Evolutionary conservation across 2,888 invertebrate species (phyloP).

Genomic region (Empis livida): DNA sequence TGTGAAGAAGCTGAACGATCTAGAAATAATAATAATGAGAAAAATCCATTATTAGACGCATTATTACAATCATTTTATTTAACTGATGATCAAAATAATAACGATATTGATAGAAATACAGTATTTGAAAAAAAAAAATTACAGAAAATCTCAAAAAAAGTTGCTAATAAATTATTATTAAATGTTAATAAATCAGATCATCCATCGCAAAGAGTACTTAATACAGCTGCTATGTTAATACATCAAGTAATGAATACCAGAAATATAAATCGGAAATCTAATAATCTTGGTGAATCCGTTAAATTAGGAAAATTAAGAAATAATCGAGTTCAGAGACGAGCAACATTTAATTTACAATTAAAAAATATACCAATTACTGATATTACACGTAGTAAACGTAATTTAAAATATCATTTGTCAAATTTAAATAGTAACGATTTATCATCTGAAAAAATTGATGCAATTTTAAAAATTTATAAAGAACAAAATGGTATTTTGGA

Average conservation of each 20-base stretch:
- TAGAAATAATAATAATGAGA: neutral
- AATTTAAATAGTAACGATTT: neutral
- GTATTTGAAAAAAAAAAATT: neutral
- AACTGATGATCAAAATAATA: constrained; percentile 1
- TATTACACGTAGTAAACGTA: constrained; percentile 1
- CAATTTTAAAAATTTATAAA: neutral
- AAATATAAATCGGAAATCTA: neutral
- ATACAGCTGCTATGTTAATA: constrained; percentile 10
- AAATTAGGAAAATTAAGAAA: neutral
- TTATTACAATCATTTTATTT: constrained; percentile 9
- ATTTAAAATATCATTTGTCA: neutral
- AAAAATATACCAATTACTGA: constrained; percentile 2
- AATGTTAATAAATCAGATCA: constrained; percentile 7
- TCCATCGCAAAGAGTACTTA: constrained; percentile 11
- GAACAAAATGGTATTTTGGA: neutral
- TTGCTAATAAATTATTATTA: constrained; percentile 2
- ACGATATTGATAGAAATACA: constrained; percentile 2
- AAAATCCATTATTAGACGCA: constrained; percentile 10
- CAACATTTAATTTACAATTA: constrained; percentile 3
- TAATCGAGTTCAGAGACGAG: neutral
- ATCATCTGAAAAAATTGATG: neutral
- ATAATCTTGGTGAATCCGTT: too few relatives aligned
- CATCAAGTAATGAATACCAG: constrained; percentile 3
- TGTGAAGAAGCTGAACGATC: constrained; percentile 7
- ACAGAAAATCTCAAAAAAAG: constrained; percentile 1